Conservation (phyloP, 1,140 invertebrate genomes). For the Batillaria attramentaria region DNA sequence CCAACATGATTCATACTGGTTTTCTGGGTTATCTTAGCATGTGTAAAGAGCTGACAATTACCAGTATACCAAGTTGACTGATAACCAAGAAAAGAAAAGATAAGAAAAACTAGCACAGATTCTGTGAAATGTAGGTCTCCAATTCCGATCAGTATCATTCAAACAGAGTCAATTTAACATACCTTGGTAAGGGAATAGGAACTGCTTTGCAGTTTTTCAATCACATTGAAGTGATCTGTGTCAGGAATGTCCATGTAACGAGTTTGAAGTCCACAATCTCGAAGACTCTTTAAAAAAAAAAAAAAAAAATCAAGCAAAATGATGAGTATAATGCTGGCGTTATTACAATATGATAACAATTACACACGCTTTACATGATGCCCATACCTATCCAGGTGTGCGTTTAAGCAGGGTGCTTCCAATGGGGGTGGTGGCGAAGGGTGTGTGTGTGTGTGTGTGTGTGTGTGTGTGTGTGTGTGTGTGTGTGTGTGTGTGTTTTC, state of each 20-base stretch:
- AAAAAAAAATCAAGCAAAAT: background rate
- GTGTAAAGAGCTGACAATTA: no score
- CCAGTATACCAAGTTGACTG: no score
- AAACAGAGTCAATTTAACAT: background rate
- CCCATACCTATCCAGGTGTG: background rate
- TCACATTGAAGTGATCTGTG: constrained; percentile 60
- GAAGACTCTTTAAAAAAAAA: constrained; percentile 44
- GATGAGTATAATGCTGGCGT: background rate
- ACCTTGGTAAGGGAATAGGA: constrained; percentile 52
- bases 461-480: no score
- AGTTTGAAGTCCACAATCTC: constrained; percentile 38
- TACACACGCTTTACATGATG: background rate
- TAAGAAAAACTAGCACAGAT: no score
- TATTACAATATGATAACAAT: background rate
- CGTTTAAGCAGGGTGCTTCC: background rate
- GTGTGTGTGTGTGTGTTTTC: no score
- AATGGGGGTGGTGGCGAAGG: background rate
- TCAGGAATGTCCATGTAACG: constrained; percentile 50
- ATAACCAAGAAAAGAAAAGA: no score
- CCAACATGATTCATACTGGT: background rate
- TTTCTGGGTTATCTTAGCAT: background rate
- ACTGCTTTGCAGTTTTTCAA: constrained; percentile 47
- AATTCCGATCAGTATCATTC: background rate
- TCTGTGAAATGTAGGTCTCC: background rate
- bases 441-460: background rate